Conservation (phyloP, 2,113 vertebrate genomes). For the Rhinolophus sinicus region DNA sequence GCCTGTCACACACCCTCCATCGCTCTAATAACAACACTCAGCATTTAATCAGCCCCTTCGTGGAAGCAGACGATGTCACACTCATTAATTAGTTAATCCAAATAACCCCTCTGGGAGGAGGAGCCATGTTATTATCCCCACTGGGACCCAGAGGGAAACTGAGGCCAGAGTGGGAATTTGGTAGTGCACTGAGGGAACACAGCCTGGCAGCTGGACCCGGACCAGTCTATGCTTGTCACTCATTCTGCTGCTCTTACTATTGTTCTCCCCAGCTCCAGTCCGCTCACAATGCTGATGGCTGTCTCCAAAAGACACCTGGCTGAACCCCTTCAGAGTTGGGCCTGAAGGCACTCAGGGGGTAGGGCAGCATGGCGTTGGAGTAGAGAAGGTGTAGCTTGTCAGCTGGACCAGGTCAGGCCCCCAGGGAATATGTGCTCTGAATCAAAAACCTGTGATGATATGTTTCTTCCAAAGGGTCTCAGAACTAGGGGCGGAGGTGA, state of each 20-base stretch:
- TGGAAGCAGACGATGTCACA: constrained; percentile 60
- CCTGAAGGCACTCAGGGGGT: not conserved
- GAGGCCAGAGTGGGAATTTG: constrained; percentile 68
- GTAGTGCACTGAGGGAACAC: not conserved
- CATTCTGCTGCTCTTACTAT: not conserved
- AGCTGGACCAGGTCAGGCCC: not conserved
- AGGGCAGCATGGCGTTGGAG: not conserved
- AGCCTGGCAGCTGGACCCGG: constrained; percentile 31
- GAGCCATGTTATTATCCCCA: constrained; percentile 70
- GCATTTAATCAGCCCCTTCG: constrained; percentile 77
- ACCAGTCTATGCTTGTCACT: not conserved
- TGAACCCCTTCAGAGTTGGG: not conserved
- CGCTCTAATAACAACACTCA: constrained; percentile 71
- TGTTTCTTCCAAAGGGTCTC: not conserved
- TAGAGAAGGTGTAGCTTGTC: not conserved
- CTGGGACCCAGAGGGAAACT: constrained; percentile 74
- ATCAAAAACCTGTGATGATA: not conserved
- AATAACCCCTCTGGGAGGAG: constrained; percentile 36
- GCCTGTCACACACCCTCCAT: constrained; percentile 68
- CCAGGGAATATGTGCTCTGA: not conserved
- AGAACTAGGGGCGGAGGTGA: not conserved
- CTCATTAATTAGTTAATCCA: constrained; percentile 75
- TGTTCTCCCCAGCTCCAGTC: not conserved
- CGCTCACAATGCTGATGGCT: not conserved
- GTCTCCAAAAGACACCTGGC: not conserved